These are phyloP conservation scores for Sisyra nigra DNA, from an alignment of 2,888 invertebrate genomes.

Conservation along the genomic window DNA sequence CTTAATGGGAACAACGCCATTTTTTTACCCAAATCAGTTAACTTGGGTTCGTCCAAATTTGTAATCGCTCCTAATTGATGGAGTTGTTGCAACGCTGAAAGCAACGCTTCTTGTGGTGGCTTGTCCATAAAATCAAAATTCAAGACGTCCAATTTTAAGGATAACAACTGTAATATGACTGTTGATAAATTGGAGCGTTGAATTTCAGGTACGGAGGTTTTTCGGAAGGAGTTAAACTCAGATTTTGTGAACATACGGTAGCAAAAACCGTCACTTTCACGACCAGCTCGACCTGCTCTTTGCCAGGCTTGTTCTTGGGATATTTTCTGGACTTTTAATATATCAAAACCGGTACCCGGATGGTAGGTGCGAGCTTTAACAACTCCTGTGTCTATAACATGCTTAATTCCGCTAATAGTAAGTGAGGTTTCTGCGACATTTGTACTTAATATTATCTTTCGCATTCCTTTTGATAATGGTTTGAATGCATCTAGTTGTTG, in stretches of 20 bases:
- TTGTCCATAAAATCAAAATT: constrained; percentile 84
- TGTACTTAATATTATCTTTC: constrained; percentile 89
- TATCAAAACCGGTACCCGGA: constrained; percentile 65
- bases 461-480: constrained; percentile 47
- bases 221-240: constrained; percentile 55
- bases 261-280: constrained; percentile 70
- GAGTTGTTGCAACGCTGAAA: constrained; percentile 44
- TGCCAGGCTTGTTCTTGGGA: constrained; percentile 91
- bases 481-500: constrained; percentile 82
- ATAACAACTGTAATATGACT: constrained; percentile 67
- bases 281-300: constrained; percentile 80
- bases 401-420: constrained; percentile 83
- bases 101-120: constrained; percentile 56
- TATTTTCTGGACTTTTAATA: constrained; percentile 62
- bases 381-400: constrained; percentile 82
- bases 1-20: constrained; percentile 89
- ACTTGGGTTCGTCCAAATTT: constrained; percentile 34
- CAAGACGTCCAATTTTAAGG: constrained; percentile 64
- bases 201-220: constrained; percentile 76
- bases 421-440: constrained; percentile 98
- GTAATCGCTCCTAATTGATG: constrained; percentile 58
- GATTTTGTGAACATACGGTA: constrained; percentile 72
- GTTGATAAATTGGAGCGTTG: constrained; percentile 47
- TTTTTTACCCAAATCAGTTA: constrained; percentile 64
- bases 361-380: constrained; percentile 79